Conservation (phyloP, 2,797 vertebrate species). For the Eleutherodactylus coqui region DNA sequence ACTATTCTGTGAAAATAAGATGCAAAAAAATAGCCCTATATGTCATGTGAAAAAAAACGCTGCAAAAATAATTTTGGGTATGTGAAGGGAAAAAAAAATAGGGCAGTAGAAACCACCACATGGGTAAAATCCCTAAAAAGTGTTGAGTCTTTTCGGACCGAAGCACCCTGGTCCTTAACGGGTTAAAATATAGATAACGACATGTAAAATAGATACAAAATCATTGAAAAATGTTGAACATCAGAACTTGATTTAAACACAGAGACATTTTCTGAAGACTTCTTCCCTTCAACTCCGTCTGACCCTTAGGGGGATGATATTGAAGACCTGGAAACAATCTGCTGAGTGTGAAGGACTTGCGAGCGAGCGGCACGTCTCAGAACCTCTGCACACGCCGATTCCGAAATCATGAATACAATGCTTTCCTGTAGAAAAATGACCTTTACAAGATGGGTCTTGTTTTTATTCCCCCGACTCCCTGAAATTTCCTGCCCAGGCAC, state of each 20-base stretch:
- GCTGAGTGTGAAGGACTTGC: background rate
- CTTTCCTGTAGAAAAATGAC: slow-evolving; percentile 34
- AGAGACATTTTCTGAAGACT: background rate
- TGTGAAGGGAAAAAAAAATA: too few species aligned
- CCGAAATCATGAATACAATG: background rate
- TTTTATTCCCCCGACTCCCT: background rate
- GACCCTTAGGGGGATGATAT: background rate
- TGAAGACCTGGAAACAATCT: slow-evolving; percentile 10
- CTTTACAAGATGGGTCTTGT: slow-evolving; percentile 36
- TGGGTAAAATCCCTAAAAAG: too few species aligned
- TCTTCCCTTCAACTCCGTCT: background rate
- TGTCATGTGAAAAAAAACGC: too few species aligned
- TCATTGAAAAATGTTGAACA: background rate
- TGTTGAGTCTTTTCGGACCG: too few species aligned
- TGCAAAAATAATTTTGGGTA: too few species aligned
- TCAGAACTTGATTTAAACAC: background rate
- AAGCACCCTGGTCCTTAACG: too few species aligned
- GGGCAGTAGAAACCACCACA: too few species aligned
- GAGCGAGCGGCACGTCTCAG: background rate
- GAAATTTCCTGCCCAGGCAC: slow-evolving; percentile 9
- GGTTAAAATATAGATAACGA: background rate
- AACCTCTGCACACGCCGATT: background rate
- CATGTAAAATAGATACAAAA: background rate
- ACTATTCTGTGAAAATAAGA: too few species aligned
- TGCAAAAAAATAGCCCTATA: too few species aligned